Percentiles rank a stretch among this genome's conserved stretches.
These are phyloP conservation scores for Orthosia gracilis DNA, from an alignment of 2,888 invertebrate genomes.

Conservation along the genomic window DNA sequence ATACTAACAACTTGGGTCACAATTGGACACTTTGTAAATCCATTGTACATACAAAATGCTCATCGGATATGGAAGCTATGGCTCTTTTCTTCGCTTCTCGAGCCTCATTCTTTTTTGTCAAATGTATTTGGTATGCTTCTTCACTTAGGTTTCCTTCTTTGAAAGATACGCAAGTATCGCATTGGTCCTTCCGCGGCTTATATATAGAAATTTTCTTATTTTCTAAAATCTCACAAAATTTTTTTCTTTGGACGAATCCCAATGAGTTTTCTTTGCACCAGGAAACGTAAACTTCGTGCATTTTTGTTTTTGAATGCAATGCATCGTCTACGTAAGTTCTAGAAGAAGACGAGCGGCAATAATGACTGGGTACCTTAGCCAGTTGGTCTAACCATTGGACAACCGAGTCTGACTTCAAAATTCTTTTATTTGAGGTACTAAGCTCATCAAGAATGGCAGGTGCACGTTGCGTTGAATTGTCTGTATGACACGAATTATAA, in stretches of 20 bases:
- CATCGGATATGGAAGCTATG: constrained; percentile 10
- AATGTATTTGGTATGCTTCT: constrained; percentile 21
- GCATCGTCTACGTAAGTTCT: constrained; percentile 24
- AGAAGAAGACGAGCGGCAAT: constrained; percentile 28
- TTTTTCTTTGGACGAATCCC: no score
- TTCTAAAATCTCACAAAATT: no score
- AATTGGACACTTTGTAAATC: constrained; percentile 43
- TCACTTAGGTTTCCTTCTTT: constrained; percentile 16
- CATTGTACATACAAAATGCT: constrained; percentile 38
- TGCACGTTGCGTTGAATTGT: constrained; percentile 10
- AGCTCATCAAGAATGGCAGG: constrained; percentile 9
- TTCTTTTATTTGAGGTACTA: constrained; percentile 8
- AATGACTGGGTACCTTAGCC: constrained; percentile 30
- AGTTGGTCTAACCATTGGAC: constrained; percentile 19
- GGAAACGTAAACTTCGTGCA: constrained; percentile 21
- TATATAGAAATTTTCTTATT: no score
- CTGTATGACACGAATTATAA: no score
- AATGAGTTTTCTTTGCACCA: no score
- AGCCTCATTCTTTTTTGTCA: constrained; percentile 30
- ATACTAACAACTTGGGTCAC: constrained; percentile 42
- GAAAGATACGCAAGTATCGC: not conserved
- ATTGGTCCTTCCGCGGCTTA: not conserved
- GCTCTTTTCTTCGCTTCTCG: constrained; percentile 28
- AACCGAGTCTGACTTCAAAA: constrained; percentile 13
- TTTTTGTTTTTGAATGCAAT: constrained; percentile 28